Conservation (phyloP, 2,797 vertebrate genomes). For the Myoxocephalus aenaeus region DNA sequence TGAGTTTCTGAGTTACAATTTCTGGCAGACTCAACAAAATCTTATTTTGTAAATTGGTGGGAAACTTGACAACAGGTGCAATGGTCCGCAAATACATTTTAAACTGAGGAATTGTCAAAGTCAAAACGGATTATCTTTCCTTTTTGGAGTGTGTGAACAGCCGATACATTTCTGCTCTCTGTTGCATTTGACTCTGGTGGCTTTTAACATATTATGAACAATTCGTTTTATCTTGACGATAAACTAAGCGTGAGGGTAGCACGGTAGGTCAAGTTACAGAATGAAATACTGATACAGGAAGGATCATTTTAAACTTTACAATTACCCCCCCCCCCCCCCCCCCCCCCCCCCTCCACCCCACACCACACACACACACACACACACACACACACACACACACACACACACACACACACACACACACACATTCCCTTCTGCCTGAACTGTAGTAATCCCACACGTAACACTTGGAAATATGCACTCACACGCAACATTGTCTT, state of each 20-base stretch:
- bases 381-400: too few species aligned
- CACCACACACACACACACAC: too few species aligned
- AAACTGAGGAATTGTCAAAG: slow-evolving; percentile 17
- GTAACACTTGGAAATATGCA: slow-evolving; percentile 12
- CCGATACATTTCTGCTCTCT: neutral
- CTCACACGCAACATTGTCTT: slow-evolving; percentile 19
- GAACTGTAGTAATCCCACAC: slow-evolving; percentile 25
- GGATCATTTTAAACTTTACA: slow-evolving; percentile 39
- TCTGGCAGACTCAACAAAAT: slow-evolving; percentile 29
- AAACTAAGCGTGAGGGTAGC: slow-evolving; percentile 22
- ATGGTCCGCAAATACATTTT: slow-evolving; percentile 22
- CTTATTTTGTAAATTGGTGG: slow-evolving; percentile 1
- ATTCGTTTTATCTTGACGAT: slow-evolving; percentile 20
- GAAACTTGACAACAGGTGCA: slow-evolving; percentile 15
- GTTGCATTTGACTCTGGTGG: neutral
- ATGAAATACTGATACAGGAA: slow-evolving; percentile 33
- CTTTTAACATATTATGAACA: slow-evolving; percentile 27
- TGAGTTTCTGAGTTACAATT: slow-evolving; percentile 26
- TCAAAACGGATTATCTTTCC: slow-evolving; percentile 6
- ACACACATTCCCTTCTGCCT: slow-evolving; percentile 15
- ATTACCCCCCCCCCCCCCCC: too few species aligned
- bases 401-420: neutral
- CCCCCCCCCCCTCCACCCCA: too few species aligned
- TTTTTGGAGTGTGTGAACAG: slow-evolving; percentile 7
- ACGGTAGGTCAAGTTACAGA: slow-evolving; percentile 37